Base-by-base conservation (phyloP, 2,888 invertebrate genomes). In the Polia nebulosa region DNA sequence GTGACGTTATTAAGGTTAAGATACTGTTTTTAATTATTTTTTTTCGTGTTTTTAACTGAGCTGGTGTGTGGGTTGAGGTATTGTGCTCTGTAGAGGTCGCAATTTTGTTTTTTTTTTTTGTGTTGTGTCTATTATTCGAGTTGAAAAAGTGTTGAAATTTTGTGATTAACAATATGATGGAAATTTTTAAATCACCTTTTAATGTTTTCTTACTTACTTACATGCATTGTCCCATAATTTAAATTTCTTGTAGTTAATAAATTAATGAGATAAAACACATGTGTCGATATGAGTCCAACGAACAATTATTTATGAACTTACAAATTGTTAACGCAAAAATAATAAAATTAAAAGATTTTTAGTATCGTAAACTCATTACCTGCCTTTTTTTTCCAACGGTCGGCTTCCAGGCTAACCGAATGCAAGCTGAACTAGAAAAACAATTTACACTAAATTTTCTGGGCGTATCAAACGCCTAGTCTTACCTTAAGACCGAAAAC, bases 1-100 rank as follows among this genome's bases (percentile, higher is more conserved):
- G 73, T 73, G 66, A 62, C 51, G 71, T 66, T 52, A 52, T 9
- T 71, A 53, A 60, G 47, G 45, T 41, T 74, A 62, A 73, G 73
- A 22, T 61, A 39, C 27, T 39, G 34, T 59, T 67, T 61, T 27
- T 53, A 11, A 13, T 60, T 36, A 45, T 27, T 34, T 52, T 41
- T 17, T 58, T 20, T 66, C 51, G 44, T 75, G 52, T 49, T 32
- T 66, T 44, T 51, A 3, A 58, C 49, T 52, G 55, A 34, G 47
- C 41, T 73, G 66, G 72, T 72, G 51, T 72, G 25, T 65, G 66
- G 53, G 58, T 72, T 52, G 72, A 63, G 56, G 49, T 52, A 39
- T 15, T 59, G 72, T 72, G 72, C 74, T 72, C 58, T 72, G 72
- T 47, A 13, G 7, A 7, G 29, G 68, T 68, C 56, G 36, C 25